These are phyloP conservation scores for Trachops cirrhosus DNA, from an alignment of 2,797 vertebrate genomes.

Conservation along the genomic window DNA sequence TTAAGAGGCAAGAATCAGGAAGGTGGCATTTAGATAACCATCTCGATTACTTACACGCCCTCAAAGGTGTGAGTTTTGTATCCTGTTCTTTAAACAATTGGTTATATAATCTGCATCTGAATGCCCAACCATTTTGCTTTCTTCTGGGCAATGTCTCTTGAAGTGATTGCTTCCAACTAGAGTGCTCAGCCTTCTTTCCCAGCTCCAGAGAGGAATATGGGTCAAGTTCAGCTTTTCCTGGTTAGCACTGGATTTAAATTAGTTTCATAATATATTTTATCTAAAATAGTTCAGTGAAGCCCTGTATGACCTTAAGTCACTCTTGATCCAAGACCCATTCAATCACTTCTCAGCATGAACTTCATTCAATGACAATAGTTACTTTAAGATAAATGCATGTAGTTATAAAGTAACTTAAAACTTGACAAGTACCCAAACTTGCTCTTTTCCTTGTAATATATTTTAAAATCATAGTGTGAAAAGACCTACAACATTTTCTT, in stretches of 20 bases:
- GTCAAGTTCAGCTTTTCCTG: not conserved
- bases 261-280: not conserved
- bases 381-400: not conserved
- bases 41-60: not conserved
- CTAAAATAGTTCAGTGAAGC: not conserved
- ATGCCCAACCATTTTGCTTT: not conserved
- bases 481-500: not conserved
- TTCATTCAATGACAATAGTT: not conserved
- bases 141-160: not conserved
- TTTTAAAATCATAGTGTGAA: not conserved
- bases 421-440: not conserved
- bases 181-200: not conserved
- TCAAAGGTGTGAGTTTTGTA: not conserved
- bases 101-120: not conserved
- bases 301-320: not conserved
- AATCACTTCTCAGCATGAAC: not conserved
- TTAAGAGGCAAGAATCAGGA: not conserved
- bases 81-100: not conserved
- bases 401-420: constrained; percentile 12
- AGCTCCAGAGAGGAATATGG: not conserved
- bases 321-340: not conserved
- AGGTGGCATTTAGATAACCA: not conserved
- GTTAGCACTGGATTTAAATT: not conserved
- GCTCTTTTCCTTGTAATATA: constrained; percentile 5
- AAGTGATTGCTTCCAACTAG: not conserved